Conservation (phyloP, 2,797 vertebrate species). For the Eutrigla gurnardus region DNA sequence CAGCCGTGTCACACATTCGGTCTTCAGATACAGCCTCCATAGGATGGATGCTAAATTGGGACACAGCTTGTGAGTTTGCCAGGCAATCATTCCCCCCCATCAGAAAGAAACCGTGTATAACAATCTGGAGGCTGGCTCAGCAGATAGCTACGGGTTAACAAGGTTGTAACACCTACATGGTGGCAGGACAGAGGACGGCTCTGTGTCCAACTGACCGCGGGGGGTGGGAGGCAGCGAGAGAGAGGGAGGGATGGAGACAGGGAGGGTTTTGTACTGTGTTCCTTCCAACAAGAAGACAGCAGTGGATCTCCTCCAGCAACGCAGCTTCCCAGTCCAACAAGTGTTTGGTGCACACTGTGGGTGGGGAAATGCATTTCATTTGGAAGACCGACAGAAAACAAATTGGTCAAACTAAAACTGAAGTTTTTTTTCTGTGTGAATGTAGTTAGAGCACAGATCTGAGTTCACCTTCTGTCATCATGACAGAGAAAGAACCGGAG, state of each 20-base stretch:
- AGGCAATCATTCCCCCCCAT: background rate
- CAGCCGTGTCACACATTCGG: no score
- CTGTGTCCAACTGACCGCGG: conserved; percentile 63
- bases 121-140: conserved; percentile 37
- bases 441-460: conserved; percentile 40
- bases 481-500: conserved; percentile 12
- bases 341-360: background rate
- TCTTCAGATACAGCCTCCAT: no score
- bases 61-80: background rate
- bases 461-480: conserved; percentile 54
- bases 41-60: no score
- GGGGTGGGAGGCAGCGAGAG: conserved; percentile 58
- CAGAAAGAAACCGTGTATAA: conserved; percentile 32
- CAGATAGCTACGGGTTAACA: conserved; percentile 61
- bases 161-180: conserved; percentile 67
- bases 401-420: background rate
- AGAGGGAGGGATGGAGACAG: conserved; percentile 58
- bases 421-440: no score
- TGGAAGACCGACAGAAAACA: background rate
- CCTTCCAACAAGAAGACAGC: conserved; percentile 27
- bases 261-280: conserved; percentile 57
- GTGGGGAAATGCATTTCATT: background rate
- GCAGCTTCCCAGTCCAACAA: conserved; percentile 2
- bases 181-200: conserved; percentile 63
- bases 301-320: conserved; percentile 33